A percentile compares a stretch with the other conserved stretches of the same genome.
Evolutionary conservation across 2,888 invertebrate species (phyloP).

Genomic region (Nipponacmea schrenckii): DNA sequence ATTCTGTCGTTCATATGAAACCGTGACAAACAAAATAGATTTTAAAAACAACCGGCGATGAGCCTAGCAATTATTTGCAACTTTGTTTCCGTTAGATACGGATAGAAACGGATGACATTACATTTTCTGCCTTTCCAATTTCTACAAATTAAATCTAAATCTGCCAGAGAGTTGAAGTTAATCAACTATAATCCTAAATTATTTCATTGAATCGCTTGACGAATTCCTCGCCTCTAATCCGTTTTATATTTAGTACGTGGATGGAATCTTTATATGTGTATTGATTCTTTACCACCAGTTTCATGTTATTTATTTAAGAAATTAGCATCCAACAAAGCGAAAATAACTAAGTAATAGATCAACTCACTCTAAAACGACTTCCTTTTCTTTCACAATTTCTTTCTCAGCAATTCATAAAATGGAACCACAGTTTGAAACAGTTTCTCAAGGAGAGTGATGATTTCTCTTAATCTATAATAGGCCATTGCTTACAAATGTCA

Average conservation of each 20-base stretch:
- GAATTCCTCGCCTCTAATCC: background rate
- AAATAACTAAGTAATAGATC: background rate
- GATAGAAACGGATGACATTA: too few species aligned
- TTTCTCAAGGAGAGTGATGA: background rate
- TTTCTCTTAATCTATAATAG: background rate
- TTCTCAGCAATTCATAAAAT: background rate
- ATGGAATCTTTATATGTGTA: background rate
- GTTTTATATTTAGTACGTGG: background rate
- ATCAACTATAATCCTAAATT: background rate
- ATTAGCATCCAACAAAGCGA: slow-evolving; percentile 1
- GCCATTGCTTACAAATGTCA: too few species aligned
- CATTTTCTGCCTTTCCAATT: background rate
- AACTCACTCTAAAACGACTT: background rate
- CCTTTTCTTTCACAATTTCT: slow-evolving; percentile 4
- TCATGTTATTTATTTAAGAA: slow-evolving; percentile 8
- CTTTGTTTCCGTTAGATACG: too few species aligned
- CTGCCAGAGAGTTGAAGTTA: background rate
- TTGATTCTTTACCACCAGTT: background rate
- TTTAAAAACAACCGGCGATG: too few species aligned
- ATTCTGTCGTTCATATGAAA: too few species aligned
- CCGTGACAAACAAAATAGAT: too few species aligned
- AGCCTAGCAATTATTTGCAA: too few species aligned
- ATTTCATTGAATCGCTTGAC: background rate
- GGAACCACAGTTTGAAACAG: background rate
- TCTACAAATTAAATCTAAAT: background rate